phyloP scores from a whole-genome alignment of 2,797 vertebrate genomes.

The Urosaurus nigricauda region DNA sequence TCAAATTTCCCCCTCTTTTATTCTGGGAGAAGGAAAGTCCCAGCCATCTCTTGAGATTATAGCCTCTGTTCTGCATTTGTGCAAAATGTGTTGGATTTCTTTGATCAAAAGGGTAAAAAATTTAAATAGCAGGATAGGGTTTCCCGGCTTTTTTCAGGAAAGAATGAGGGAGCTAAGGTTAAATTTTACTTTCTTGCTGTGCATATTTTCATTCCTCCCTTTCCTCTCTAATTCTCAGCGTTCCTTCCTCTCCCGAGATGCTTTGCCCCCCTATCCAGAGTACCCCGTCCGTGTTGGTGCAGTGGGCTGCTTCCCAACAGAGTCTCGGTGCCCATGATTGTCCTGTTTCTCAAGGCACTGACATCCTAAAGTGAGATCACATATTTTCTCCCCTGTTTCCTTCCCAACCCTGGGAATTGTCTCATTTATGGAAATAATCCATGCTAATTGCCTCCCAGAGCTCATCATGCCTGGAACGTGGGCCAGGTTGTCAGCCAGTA shows the following conservation, averaged over 20 bases:
- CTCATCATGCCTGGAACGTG: slow-evolving; percentile 31
- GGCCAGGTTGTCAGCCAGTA: slow-evolving; percentile 42
- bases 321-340: slow-evolving; percentile 75
- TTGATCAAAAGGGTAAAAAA: too few relatives aligned
- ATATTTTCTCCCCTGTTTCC: slow-evolving; percentile 68
- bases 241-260: slow-evolving; percentile 77
- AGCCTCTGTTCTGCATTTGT: accelerated
- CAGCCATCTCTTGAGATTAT: slow-evolving; percentile 12
- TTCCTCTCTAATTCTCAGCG: slow-evolving; percentile 77
- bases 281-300: slow-evolving; percentile 70
- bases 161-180: slow-evolving; percentile 54
- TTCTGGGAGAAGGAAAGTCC: slow-evolving; percentile 18
- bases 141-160: slow-evolving; percentile 49
- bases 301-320: slow-evolving; percentile 77
- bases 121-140: slow-evolving; percentile 1
- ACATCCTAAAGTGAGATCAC: slow-evolving; percentile 78
- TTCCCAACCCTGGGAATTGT: slow-evolving; percentile 68
- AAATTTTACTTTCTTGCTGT: slow-evolving; percentile 56
- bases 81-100: background rate
- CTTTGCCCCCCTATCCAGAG: slow-evolving; percentile 77
- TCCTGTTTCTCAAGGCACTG: slow-evolving; percentile 76
- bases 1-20: slow-evolving; percentile 12
- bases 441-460: slow-evolving; percentile 48
- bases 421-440: slow-evolving; percentile 52
- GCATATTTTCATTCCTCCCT: slow-evolving; percentile 77